A percentile compares a stretch with the other conserved stretches of the same genome.
phyloP scores from a whole-genome alignment of 2,888 invertebrate species.

The Heliconius ismenius region DNA sequence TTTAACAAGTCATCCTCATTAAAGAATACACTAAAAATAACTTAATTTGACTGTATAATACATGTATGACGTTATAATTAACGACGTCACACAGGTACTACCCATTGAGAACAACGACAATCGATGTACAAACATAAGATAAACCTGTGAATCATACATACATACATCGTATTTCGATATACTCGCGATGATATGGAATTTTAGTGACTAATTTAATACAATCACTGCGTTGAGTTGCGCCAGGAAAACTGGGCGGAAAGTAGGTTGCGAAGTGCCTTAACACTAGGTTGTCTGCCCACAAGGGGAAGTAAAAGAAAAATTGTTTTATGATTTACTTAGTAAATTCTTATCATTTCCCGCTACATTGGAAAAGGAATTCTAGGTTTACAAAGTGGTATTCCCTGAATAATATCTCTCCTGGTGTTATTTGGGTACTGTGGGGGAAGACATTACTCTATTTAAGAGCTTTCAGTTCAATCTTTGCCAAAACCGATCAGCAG shows the following conservation, averaged over 20 bases:
- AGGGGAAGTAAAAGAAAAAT: too few relatives aligned
- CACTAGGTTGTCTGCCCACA: too few relatives aligned
- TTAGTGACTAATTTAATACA: not conserved
- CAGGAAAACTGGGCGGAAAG: not conserved
- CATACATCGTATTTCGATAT: slow-evolving; percentile 3
- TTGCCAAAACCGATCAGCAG: not conserved
- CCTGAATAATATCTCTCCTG: too few relatives aligned
- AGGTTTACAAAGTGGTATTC: too few relatives aligned
- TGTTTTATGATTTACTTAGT: too few relatives aligned
- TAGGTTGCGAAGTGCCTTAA: too few relatives aligned
- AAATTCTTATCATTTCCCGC: too few relatives aligned
- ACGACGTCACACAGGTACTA: not conserved
- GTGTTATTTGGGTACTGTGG: too few relatives aligned
- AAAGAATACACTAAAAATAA: not conserved
- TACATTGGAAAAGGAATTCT: too few relatives aligned
- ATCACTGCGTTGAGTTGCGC: not conserved
- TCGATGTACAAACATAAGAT: slow-evolving; percentile 2
- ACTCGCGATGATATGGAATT: not conserved
- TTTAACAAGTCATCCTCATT: not conserved
- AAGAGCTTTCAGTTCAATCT: too few relatives aligned
- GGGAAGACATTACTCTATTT: too few relatives aligned
- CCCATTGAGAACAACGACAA: not conserved
- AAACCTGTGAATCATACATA: slow-evolving; percentile 7
- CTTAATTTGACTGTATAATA: not conserved
- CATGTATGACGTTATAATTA: not conserved